phyloP scores from a whole-genome alignment of 2,888 invertebrate species.

The Drosophila setosimentum region DNA sequence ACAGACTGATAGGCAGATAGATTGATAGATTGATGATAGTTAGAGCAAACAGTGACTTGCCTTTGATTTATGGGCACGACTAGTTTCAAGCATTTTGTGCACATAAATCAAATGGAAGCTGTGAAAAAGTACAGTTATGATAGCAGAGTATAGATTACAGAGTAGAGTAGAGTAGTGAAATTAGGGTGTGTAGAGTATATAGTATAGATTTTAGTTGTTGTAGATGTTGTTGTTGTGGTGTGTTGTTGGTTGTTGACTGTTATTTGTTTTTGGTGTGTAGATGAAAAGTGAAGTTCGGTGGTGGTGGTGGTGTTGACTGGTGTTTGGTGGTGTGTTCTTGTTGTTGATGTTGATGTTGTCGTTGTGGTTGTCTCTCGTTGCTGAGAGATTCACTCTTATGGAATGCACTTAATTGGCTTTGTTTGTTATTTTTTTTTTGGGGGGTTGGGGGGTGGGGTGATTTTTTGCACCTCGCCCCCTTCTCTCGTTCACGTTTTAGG shows the following conservation, averaged over 20 bases:
- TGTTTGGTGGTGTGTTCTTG: conserved; percentile 44
- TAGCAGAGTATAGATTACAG: conserved; percentile 27
- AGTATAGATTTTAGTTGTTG: conserved; percentile 22
- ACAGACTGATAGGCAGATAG: conserved; percentile 26
- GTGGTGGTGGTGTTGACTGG: conserved; percentile 37
- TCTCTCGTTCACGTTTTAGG: conserved; percentile 74
- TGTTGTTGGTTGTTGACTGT: conserved; percentile 44
- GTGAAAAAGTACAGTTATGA: conserved; percentile 40
- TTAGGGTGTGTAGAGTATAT: conserved; percentile 40
- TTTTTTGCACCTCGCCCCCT: conserved; percentile 18
- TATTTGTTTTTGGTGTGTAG: conserved; percentile 46
- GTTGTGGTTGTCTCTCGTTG: conserved; percentile 42
- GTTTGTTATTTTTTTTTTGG: not conserved
- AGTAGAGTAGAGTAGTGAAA: conserved; percentile 50
- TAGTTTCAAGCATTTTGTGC: conserved; percentile 82
- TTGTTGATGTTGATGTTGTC: conserved; percentile 35
- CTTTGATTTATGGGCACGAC: conserved; percentile 79
- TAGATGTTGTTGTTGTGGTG: not conserved
- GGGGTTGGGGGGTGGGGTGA: conserved; percentile 9
- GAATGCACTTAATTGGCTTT: conserved; percentile 70
- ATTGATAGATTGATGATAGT: conserved; percentile 40
- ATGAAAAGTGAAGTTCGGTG: conserved; percentile 59
- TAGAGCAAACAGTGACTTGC: conserved; percentile 45
- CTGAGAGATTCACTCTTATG: conserved; percentile 51
- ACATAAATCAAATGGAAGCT: conserved; percentile 68